phyloP scores from a whole-genome alignment of 2,797 vertebrate genomes.

The Thamnophis elegans region DNA sequence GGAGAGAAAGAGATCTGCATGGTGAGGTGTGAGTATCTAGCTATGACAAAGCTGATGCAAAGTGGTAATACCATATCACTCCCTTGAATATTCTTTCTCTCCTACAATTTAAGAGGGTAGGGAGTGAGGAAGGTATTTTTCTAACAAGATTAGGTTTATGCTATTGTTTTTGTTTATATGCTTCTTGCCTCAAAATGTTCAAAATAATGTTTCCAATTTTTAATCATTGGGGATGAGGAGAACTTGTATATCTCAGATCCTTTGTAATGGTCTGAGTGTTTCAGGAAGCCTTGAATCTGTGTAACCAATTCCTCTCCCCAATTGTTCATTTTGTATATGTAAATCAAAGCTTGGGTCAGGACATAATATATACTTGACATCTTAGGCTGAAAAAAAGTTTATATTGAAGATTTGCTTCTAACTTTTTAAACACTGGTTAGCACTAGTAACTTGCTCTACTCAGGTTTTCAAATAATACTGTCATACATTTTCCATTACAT shows the following conservation, averaged over 20 bases:
- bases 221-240: background rate
- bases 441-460: background rate
- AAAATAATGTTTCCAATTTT: background rate
- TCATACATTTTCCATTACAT: conserved; percentile 10
- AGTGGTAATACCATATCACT: background rate
- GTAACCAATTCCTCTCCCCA: background rate
- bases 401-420: background rate
- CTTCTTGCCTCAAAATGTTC: background rate
- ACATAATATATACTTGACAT: background rate
- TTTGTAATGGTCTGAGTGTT: background rate
- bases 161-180: background rate
- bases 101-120: background rate
- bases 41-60: background rate
- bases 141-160: background rate
- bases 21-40: background rate
- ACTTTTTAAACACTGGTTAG: background rate
- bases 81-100: background rate
- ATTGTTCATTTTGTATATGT: background rate
- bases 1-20: background rate
- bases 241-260: background rate
- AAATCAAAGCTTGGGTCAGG: background rate
- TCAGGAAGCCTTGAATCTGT: background rate
- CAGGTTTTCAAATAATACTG: background rate
- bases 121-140: background rate
- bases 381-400: background rate